Evolutionary conservation across 2,888 invertebrate species (phyloP).

Genomic region (Lissonota sp.): DNA sequence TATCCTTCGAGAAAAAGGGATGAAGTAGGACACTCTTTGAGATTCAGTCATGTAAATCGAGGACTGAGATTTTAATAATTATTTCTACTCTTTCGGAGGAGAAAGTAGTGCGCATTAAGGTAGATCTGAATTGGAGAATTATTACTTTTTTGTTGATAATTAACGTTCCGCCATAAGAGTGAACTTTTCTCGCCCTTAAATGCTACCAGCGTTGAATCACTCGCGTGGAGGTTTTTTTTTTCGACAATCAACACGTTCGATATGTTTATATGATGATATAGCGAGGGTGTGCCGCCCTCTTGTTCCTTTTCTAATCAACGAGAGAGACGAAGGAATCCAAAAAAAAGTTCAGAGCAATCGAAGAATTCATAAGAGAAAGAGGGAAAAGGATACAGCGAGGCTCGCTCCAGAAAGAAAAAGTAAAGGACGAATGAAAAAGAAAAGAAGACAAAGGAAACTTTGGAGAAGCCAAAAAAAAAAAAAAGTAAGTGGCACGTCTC

Average conservation of each 20-base stretch:
- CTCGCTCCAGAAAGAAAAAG: conserved; percentile 1
- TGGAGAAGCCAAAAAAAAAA: conserved; percentile 51
- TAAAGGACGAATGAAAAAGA: not conserved
- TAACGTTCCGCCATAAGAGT: too few relatives aligned
- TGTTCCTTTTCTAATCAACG: conserved; percentile 61
- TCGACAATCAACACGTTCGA: not conserved
- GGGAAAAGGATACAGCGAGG: conserved; percentile 12
- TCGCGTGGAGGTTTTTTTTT: too few relatives aligned
- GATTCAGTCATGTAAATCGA: too few relatives aligned
- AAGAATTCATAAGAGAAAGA: not conserved
- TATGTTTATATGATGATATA: conserved; percentile 32
- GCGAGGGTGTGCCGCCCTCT: not conserved
- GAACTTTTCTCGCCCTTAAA: too few relatives aligned
- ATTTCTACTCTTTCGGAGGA: too few relatives aligned
- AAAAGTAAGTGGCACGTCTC: conserved; percentile 64
- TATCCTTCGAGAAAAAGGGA: too few relatives aligned
- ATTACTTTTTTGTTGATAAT: too few relatives aligned
- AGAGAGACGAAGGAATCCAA: conserved; percentile 12
- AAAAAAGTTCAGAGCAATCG: conserved; percentile 36
- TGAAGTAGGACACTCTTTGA: too few relatives aligned
- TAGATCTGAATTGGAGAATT: too few relatives aligned
- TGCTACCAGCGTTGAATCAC: too few relatives aligned
- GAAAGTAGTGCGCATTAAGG: too few relatives aligned
- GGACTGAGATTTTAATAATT: too few relatives aligned
- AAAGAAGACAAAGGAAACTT: not conserved